Percentiles rank a stretch among this genome's conserved stretches.
These are phyloP conservation scores for Cotesia congregata DNA, from an alignment of 2,888 invertebrate species.

Conservation along the genomic window DNA sequence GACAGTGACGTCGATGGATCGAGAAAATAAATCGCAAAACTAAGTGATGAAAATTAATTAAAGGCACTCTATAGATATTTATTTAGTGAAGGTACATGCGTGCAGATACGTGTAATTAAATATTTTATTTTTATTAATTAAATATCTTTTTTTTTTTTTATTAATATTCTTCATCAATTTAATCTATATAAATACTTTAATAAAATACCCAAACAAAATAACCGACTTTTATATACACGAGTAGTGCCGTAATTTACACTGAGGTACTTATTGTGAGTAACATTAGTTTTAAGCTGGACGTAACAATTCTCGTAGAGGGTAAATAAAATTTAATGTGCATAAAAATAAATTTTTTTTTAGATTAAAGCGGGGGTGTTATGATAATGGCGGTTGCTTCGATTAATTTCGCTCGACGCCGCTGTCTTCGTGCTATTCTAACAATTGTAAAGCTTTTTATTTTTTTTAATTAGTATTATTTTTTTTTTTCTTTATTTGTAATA, in stretches of 20 bases:
- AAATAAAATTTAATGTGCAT: slow-evolving; percentile 33
- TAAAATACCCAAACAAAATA: slow-evolving; percentile 36
- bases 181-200: slow-evolving; percentile 32
- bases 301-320: slow-evolving; percentile 41
- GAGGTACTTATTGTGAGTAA: slow-evolving; percentile 45
- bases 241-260: slow-evolving; percentile 45
- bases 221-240: slow-evolving; percentile 50
- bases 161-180: slow-evolving; percentile 35
- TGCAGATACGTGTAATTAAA: slow-evolving; percentile 48
- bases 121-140: slow-evolving; percentile 29
- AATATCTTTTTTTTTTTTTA: slow-evolving; percentile 38
- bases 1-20: slow-evolving; percentile 51
- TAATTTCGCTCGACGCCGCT: slow-evolving; percentile 51
- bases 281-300: slow-evolving; percentile 48
- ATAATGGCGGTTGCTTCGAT: slow-evolving; percentile 36
- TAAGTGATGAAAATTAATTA: slow-evolving; percentile 49
- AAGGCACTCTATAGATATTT: slow-evolving; percentile 56
- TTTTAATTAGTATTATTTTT: background rate
- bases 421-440: slow-evolving; percentile 48
- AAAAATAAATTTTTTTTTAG: slow-evolving; percentile 17
- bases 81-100: slow-evolving; percentile 50
- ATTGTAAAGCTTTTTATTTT: slow-evolving; percentile 43
- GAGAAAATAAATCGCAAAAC: slow-evolving; percentile 39
- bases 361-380: slow-evolving; percentile 13
- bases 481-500: background rate